Base-by-base conservation (phyloP, 2,888 invertebrate species). In the Tetranychus piercei region DNA sequence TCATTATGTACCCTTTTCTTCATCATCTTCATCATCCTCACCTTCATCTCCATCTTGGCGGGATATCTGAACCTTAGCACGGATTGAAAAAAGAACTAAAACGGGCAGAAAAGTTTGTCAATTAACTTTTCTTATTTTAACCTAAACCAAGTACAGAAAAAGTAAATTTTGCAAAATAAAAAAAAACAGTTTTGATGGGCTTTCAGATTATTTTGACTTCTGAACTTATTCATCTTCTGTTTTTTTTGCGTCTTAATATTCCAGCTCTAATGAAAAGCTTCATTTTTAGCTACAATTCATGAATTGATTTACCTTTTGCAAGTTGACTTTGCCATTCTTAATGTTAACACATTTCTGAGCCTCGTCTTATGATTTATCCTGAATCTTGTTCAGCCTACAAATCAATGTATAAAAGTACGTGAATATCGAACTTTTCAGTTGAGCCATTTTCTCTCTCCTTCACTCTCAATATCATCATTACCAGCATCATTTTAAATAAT, bases 1-100 rank as follows among this genome's bases (percentile, higher is more conserved):
- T 55, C 55, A 55, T 55, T 55, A 55, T 55, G 55, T 55, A 55
- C 55, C 55, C 55, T 55, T 55, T 55, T 55, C 55, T 55, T 55
- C 15, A 55, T 55, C 55, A 55, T 55, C 55, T 15, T 55, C 55
- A 55, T 55, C 55, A 55, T 55, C 55, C 55, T 55, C 55, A 55
- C 15, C 55, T 55, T 9, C 55, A 55, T 55, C 55, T 15, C 7
- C 55, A 55, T 15, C 55, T 55, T 55, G 55, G 15, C 55, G 55
- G 55, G 55, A 55, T 55, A 55, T 15, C 55, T 55, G 9, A 7
- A 55, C 55, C 11, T 55, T 55, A 55, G 55, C 55, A 55, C 55
- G 55, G 55, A 55, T 9, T 55, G 15, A 7, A 55, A 55, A 9
- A 55, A 15, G 15, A 55, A 55, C 55, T 15, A 55, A 55, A 55